These are phyloP conservation scores for Agrotis segetum DNA, from an alignment of 2,888 invertebrate genomes.

Conservation along the genomic window DNA sequence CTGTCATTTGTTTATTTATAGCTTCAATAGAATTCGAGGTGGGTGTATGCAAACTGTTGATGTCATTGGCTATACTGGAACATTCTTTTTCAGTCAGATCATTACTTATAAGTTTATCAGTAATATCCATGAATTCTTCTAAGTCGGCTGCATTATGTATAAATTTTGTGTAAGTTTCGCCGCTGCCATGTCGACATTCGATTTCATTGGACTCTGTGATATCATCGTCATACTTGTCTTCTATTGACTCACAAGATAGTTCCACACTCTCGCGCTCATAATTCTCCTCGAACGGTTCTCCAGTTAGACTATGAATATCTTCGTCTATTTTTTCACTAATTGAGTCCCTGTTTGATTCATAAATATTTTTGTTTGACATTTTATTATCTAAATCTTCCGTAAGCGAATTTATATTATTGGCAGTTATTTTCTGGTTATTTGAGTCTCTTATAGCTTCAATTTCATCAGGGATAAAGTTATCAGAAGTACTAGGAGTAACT, in stretches of 20 bases:
- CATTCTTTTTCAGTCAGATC: conserved; percentile 67
- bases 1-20: conserved; percentile 69
- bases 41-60: conserved; percentile 82
- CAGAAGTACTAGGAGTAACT: conserved; percentile 62
- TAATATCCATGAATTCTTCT: conserved; percentile 85
- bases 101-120: conserved; percentile 81
- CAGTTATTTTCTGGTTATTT: conserved; percentile 35
- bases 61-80: conserved; percentile 67
- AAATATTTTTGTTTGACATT: conserved; percentile 38
- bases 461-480: conserved; percentile 61
- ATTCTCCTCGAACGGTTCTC: conserved; percentile 78
- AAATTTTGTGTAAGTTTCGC: conserved; percentile 88
- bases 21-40: conserved; percentile 84
- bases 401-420: conserved; percentile 29
- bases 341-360: conserved; percentile 42
- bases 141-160: conserved; percentile 84
- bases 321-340: conserved; percentile 65
- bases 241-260: conserved; percentile 73
- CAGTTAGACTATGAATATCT: conserved; percentile 70
- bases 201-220: conserved; percentile 65
- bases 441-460: conserved; percentile 58
- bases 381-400: conserved; percentile 39
- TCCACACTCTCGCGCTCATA: conserved; percentile 79
- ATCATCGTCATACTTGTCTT: conserved; percentile 72
- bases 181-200: conserved; percentile 82